These are phyloP conservation scores for Vesta saturnalis DNA, from an alignment of 2,888 invertebrate genomes.

Conservation along the genomic window DNA sequence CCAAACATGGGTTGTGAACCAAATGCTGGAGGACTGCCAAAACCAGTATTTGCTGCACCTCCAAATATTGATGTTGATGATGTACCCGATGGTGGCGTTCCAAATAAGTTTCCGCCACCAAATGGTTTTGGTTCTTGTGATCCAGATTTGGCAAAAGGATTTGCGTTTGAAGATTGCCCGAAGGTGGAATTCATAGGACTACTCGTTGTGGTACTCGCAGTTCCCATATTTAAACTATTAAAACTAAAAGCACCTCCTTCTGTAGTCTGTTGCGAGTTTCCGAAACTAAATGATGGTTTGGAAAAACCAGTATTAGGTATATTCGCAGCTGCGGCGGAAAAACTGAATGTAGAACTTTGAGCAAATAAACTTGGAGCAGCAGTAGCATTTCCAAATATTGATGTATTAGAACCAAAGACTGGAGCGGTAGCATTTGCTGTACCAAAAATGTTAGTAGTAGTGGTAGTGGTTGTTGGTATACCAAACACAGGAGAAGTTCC, in stretches of 20 bases:
- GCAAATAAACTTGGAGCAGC: constrained; percentile 15
- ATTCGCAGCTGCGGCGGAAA: constrained; percentile 36
- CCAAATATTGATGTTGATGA: constrained; percentile 34
- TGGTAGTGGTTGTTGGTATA: constrained; percentile 15
- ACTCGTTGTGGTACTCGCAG: constrained; percentile 33
- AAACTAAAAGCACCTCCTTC: constrained; percentile 33
- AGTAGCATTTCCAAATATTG: constrained; percentile 24
- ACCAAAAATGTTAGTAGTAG: constrained; percentile 23
- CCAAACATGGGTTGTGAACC: constrained; percentile 9
- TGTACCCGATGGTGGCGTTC: constrained; percentile 29
- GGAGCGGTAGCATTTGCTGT: constrained; percentile 1
- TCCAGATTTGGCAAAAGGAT: constrained; percentile 37
- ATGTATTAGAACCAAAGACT: constrained; percentile 25
- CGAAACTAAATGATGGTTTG: constrained; percentile 45
- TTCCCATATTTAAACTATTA: constrained; percentile 32
- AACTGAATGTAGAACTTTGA: constrained; percentile 46
- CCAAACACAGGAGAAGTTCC: constrained; percentile 30
- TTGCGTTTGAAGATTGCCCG: constrained; percentile 52
- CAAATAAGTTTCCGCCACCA: constrained; percentile 39
- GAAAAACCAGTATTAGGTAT: constrained; percentile 28
- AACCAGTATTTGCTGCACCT: constrained; percentile 20
- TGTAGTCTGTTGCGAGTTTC: constrained; percentile 28
- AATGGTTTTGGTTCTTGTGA: constrained; percentile 35
- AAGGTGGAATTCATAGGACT: constrained; percentile 54
- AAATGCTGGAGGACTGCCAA: constrained; percentile 16